Percentiles rank a stretch among this genome's conserved stretches.
These are phyloP conservation scores for Lepetodrilus schrolli DNA, from an alignment of 2,888 invertebrate species.

Conservation along the genomic window DNA sequence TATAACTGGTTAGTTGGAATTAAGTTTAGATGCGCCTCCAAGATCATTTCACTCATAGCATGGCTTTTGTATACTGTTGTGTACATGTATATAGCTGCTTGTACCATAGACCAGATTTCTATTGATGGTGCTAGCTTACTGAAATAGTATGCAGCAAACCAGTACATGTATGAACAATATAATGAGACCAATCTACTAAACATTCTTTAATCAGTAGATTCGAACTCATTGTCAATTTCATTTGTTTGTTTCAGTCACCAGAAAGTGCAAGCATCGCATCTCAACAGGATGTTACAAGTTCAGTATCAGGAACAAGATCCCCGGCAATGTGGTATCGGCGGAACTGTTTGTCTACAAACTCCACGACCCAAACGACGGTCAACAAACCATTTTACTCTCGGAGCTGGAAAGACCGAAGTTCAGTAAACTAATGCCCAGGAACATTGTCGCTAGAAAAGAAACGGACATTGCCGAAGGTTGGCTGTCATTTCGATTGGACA, in stretches of 20 bases:
- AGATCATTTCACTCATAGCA: no score
- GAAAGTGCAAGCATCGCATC: slow-evolving; percentile 45
- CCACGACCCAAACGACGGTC: slow-evolving; percentile 55
- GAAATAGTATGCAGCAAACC: no score
- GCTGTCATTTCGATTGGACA: slow-evolving; percentile 59
- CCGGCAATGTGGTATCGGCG: slow-evolving; percentile 49
- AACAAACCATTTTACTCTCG: slow-evolving; percentile 55
- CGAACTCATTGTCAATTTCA: no score
- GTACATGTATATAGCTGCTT: no score
- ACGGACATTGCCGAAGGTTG: slow-evolving; percentile 59
- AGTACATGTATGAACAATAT: no score
- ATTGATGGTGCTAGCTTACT: no score
- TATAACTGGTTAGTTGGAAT: no score
- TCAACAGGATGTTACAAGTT: slow-evolving; percentile 60
- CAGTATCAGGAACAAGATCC: slow-evolving; percentile 49
- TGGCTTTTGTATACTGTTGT: no score
- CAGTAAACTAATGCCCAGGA: slow-evolving; percentile 41
- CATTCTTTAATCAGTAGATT: no score
- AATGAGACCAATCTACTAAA: no score
- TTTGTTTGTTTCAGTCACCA: slow-evolving; percentile 54
- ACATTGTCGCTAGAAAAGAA: slow-evolving; percentile 53
- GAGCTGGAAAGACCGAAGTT: slow-evolving; percentile 45
- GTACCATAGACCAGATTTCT: no score
- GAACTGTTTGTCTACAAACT: slow-evolving; percentile 67
- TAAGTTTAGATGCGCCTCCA: no score